These are phyloP conservation scores for Julus scandinavius DNA, from an alignment of 2,888 invertebrate genomes.

Conservation along the genomic window DNA sequence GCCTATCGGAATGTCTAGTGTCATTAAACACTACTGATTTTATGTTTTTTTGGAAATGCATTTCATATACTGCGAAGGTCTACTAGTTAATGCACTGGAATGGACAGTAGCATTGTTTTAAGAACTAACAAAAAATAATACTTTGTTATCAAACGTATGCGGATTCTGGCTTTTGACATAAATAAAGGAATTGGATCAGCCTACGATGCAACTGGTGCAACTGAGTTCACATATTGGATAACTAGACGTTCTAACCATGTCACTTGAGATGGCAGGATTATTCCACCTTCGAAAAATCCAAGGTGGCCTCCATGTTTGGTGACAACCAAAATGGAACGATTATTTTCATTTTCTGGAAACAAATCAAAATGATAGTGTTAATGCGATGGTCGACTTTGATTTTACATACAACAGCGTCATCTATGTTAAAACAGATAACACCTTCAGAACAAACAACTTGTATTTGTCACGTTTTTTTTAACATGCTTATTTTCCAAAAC, in stretches of 20 bases:
- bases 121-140: conserved; percentile 19
- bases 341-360: conserved; percentile 72
- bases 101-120: not conserved
- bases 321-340: conserved; percentile 79
- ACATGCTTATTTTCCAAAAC: too few relatives aligned
- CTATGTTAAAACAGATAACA: too few relatives aligned
- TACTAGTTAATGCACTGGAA: not conserved
- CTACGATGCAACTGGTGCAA: conserved; percentile 55
- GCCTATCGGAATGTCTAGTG: not conserved
- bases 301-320: conserved; percentile 93
- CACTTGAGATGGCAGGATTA: conserved; percentile 86
- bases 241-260: conserved; percentile 93
- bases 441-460: not conserved
- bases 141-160: not conserved
- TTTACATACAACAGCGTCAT: too few relatives aligned
- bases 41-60: not conserved
- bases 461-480: not conserved
- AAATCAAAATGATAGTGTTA: conserved; percentile 56
- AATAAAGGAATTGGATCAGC: not conserved
- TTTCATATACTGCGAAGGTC: not conserved
- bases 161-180: not conserved
- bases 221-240: conserved; percentile 77
- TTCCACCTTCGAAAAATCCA: conserved; percentile 92
- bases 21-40: not conserved
- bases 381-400: not conserved